These are phyloP conservation scores for Caradrina clavipalpis DNA, from an alignment of 2,888 invertebrate species.

Conservation along the genomic window DNA sequence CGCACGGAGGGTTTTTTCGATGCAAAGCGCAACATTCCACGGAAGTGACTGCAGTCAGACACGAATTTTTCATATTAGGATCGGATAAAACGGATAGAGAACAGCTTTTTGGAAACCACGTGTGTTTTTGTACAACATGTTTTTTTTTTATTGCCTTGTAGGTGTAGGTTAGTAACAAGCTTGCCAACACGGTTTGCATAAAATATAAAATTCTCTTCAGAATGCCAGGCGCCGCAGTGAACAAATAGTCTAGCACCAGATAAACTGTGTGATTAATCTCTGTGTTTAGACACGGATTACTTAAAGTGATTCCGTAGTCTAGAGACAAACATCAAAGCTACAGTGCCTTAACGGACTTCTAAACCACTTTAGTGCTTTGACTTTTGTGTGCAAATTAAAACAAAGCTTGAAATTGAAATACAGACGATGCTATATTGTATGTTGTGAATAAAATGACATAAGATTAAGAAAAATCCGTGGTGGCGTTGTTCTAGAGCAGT, in stretches of 20 bases:
- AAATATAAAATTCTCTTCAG: slow-evolving; percentile 9
- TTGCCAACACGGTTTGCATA: slow-evolving; percentile 1
- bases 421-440: not conserved
- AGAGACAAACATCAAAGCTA: slow-evolving; percentile 38
- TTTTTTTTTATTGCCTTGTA: not conserved
- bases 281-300: slow-evolving; percentile 30
- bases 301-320: slow-evolving; percentile 43
- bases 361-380: slow-evolving; percentile 25
- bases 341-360: slow-evolving; percentile 11
- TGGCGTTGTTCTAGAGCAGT: no score
- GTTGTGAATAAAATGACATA: no score
- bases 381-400: slow-evolving; percentile 6
- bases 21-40: slow-evolving; percentile 57
- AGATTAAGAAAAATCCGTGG: no score
- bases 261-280: slow-evolving; percentile 51
- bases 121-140: not conserved
- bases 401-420: not conserved
- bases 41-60: slow-evolving; percentile 54
- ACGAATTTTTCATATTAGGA: slow-evolving; percentile 60
- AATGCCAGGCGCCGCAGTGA: slow-evolving; percentile 14
- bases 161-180: not conserved
- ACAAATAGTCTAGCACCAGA: slow-evolving; percentile 32
- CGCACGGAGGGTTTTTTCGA: slow-evolving; percentile 64
- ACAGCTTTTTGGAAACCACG: slow-evolving; percentile 18
- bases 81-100: slow-evolving; percentile 29